These are phyloP conservation scores for Drosophila crucigera DNA, from an alignment of 2,888 invertebrate genomes.

Conservation along the genomic window DNA sequence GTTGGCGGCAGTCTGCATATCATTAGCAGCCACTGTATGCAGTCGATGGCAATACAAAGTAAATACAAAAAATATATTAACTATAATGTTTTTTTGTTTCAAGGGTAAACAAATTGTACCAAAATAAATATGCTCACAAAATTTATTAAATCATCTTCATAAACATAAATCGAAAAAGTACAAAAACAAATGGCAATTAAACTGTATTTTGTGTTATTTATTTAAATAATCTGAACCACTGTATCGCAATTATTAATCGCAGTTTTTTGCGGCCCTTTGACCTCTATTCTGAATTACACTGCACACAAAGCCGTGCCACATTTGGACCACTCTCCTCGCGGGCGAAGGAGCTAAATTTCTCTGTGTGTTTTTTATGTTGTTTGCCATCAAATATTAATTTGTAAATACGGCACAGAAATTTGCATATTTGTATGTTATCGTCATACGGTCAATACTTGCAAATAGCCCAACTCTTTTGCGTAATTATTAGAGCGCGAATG, in stretches of 20 bases:
- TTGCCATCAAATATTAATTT: slow-evolving; percentile 58
- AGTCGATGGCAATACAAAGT: background rate
- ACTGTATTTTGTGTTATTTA: background rate
- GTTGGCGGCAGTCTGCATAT: slow-evolving; percentile 35
- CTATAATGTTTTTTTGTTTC: background rate
- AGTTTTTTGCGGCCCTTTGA: slow-evolving; percentile 36
- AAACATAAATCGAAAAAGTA: background rate
- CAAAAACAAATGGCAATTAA: background rate
- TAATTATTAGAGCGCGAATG: slow-evolving; percentile 70
- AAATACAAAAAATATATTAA: background rate
- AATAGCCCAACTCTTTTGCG: slow-evolving; percentile 56
- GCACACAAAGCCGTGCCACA: slow-evolving; percentile 2
- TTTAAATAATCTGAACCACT: slow-evolving; percentile 14
- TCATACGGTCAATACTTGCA: slow-evolving; percentile 56
- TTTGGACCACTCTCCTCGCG: background rate
- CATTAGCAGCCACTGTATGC: slow-evolving; percentile 8
- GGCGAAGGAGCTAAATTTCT: background rate
- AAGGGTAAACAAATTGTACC: background rate
- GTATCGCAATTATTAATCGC: slow-evolving; percentile 17
- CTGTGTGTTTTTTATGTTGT: slow-evolving; percentile 27
- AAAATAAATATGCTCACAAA: background rate
- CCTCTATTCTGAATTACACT: slow-evolving; percentile 9
- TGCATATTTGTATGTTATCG: slow-evolving; percentile 44
- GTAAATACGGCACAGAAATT: slow-evolving; percentile 42
- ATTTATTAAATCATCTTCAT: background rate